Percentiles rank a stretch among this genome's conserved stretches.
These are phyloP conservation scores for Ips typographus DNA, from an alignment of 1,140 invertebrate genomes.

Conservation along the genomic window DNA sequence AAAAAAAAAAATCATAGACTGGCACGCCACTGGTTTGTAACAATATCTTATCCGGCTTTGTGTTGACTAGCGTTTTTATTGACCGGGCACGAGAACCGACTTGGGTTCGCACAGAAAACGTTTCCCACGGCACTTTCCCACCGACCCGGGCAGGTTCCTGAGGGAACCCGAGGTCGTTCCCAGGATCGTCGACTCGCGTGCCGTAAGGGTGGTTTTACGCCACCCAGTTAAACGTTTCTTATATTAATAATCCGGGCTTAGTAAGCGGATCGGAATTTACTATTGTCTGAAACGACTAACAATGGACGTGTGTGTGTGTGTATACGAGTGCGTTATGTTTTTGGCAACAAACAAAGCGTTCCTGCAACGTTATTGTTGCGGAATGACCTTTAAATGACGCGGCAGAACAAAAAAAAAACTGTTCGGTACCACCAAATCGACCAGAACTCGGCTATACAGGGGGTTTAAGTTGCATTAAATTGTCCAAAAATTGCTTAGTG, in stretches of 20 bases:
- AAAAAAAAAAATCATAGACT: background rate
- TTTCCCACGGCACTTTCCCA: constrained; percentile 36
- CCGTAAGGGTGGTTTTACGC: too few species aligned
- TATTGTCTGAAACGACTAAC: constrained; percentile 30
- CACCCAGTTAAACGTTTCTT: constrained; percentile 28
- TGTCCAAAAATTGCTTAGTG: too few species aligned
- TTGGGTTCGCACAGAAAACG: constrained; percentile 24
- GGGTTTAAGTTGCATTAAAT: too few species aligned
- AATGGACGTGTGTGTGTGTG: constrained; percentile 4
- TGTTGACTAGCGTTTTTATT: constrained; percentile 30
- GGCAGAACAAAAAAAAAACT: too few species aligned
- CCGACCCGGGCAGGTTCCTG: constrained; percentile 35
- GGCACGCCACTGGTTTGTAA: constrained; percentile 26
- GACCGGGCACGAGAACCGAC: constrained; percentile 32
- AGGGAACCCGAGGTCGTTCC: constrained; percentile 40
- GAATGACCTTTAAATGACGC: background rate
- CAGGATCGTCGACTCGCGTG: constrained; percentile 18
- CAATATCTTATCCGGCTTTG: constrained; percentile 29
- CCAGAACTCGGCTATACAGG: too few species aligned
- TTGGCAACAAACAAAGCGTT: constrained; percentile 20
- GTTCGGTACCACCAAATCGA: too few species aligned
- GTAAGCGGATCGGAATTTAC: constrained; percentile 31
- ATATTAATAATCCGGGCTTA: constrained; percentile 30
- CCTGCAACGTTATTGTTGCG: background rate
- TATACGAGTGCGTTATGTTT: constrained; percentile 17